These are phyloP conservation scores for Pristis pectinata DNA, from an alignment of 2,797 vertebrate genomes.

Conservation along the genomic window DNA sequence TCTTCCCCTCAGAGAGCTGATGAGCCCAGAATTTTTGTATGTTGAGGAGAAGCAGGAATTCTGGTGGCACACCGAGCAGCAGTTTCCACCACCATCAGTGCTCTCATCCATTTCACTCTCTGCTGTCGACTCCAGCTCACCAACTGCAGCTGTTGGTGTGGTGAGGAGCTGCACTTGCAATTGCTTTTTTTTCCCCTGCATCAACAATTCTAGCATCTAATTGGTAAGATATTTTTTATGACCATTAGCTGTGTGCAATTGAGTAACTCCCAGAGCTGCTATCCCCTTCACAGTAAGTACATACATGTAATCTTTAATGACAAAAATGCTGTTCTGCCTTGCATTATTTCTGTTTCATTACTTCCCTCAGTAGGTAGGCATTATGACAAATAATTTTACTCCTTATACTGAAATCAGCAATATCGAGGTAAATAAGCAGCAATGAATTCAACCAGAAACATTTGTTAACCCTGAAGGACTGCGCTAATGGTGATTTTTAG, in stretches of 20 bases:
- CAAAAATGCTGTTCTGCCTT: not conserved
- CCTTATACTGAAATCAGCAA: not conserved
- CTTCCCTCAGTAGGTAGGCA: too few species aligned
- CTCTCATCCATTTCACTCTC: not conserved
- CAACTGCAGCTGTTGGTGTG: not conserved
- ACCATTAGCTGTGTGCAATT: not conserved
- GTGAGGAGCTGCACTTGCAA: not conserved
- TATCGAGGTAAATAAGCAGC: not conserved
- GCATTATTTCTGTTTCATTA: constrained; percentile 19
- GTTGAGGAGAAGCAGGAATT: not conserved
- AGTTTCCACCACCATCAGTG: not conserved
- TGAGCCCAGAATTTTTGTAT: not conserved
- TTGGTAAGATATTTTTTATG: not conserved
- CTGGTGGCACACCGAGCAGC: not conserved
- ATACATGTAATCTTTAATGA: not conserved
- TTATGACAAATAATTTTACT: not conserved
- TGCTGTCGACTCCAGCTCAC: not conserved
- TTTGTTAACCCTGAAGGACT: not conserved
- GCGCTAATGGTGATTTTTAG: not conserved
- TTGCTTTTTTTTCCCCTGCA: not conserved
- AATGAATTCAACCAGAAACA: not conserved
- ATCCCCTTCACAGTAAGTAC: not conserved
- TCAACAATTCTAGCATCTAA: not conserved
- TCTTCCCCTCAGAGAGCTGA: not conserved
- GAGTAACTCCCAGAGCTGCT: not conserved